These are phyloP conservation scores for Amblyraja radiata DNA, from an alignment of 2,797 vertebrate genomes.

Conservation along the genomic window DNA sequence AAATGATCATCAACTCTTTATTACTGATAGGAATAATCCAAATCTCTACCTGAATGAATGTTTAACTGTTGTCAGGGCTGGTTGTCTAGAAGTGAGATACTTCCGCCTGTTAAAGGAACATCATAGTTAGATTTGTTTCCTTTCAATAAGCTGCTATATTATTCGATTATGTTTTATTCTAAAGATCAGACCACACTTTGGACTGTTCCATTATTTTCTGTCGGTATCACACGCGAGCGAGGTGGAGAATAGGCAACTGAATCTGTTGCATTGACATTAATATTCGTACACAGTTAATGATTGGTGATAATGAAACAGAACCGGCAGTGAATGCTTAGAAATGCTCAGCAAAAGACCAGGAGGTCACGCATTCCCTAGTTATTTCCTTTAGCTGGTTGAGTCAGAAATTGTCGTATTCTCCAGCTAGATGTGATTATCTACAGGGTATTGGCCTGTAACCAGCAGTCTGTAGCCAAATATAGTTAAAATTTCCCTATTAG, in stretches of 20 bases:
- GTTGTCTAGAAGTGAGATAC: too few relatives aligned
- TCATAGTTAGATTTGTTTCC: too few relatives aligned
- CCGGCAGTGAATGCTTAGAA: constrained; percentile 16
- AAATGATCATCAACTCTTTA: too few relatives aligned
- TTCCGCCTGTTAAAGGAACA: too few relatives aligned
- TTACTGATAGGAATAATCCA: too few relatives aligned
- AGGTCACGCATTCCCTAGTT: constrained; percentile 24
- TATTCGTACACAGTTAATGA: neutral
- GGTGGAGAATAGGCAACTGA: neutral
- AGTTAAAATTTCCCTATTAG: constrained; percentile 27
- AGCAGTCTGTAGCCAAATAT: constrained; percentile 31
- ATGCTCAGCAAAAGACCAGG: neutral
- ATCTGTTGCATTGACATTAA: neutral
- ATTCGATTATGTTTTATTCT: too few relatives aligned
- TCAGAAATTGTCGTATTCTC: constrained; percentile 20
- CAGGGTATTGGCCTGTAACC: constrained; percentile 34
- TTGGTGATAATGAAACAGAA: neutral
- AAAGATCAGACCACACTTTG: too few relatives aligned
- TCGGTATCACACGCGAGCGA: too few relatives aligned
- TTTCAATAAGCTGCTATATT: too few relatives aligned
- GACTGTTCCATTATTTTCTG: too few relatives aligned
- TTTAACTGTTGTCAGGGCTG: too few relatives aligned
- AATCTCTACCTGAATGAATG: too few relatives aligned
- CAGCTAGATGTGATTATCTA: constrained; percentile 8
- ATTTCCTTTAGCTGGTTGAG: neutral